Base-by-base conservation (phyloP, 2,888 invertebrate genomes). In the Salpingus planirostris region DNA sequence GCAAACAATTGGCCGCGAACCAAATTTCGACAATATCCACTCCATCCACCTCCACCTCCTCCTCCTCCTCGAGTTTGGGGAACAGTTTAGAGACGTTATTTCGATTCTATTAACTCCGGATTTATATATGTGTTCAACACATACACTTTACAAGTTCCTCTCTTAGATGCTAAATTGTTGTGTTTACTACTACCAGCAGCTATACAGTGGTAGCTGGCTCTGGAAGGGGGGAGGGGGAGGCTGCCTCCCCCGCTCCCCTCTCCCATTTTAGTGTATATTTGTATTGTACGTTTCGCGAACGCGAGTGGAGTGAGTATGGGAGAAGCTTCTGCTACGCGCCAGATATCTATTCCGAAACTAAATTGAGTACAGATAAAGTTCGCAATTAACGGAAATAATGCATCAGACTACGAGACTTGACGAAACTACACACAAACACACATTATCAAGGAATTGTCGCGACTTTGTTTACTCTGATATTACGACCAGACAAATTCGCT, bases 1-100 rank as follows among this genome's bases (percentile, higher is more conserved):
- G n/a, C 57, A 54, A 59, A 61, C 62, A 62, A 61, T 62, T 62
- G 60, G 60, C 60, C 52, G 52, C 52, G 57, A 54, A 62, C 60
- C 60, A 60, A 62, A 60, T 62, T 58, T 59, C 54, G 57, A 55
- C 59, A 59, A 57, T 55, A 59, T 57, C 54, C 51, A 42, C 55
- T n/a, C n/a, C n/a, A n/a, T n/a, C n/a, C n/a, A n/a, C n/a, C n/a
- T n/a, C n/a, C n/a, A n/a, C n/a, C n/a, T n/a, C n/a, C n/a, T n/a
- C n/a, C n/a, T n/a, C n/a, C n/a, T n/a, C n/a, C n/a, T n/a, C n/a
- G n/a, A 50, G 59, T 55, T 59, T 60, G 55, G 52, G 48, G 52
- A 50, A 52, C 38, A 36, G 38, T 36, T 40, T 40, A 38, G 38
- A 38, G 38, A 50, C 54, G 51, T 57, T 57, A 59, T 57, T 58